Conservation (phyloP, 64 coral and sea anemone genomes). For the Catalaphyllia jardinei region DNA sequence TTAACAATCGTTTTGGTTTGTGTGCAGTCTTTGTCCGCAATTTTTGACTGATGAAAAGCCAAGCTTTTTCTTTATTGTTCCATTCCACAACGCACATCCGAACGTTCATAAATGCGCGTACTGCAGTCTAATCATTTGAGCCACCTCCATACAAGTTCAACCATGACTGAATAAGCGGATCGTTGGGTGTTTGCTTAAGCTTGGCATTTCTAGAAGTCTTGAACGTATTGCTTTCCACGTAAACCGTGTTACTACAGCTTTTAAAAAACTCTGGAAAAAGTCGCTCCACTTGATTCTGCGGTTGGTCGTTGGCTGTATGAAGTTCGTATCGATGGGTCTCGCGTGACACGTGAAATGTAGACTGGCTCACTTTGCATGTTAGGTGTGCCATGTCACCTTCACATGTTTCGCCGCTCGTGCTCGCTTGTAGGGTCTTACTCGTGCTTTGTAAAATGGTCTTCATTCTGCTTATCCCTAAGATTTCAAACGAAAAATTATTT, state of each 20-base stretch:
- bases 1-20: too few relatives aligned
- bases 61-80: not conserved
- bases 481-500: not conserved
- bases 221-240: not conserved
- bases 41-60: too few relatives aligned
- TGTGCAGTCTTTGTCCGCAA: too few relatives aligned
- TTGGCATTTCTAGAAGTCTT: not conserved
- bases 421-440: not conserved
- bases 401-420: not conserved
- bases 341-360: not conserved
- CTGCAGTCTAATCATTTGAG: not conserved
- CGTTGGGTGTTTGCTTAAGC: not conserved
- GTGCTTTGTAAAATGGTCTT: not conserved
- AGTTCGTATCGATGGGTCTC: not conserved
- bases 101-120: not conserved
- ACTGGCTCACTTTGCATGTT: not conserved
- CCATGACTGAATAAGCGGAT: constrained; percentile 19
- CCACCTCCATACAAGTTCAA: constrained; percentile 9
- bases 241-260: not conserved
- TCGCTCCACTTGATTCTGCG: not conserved
- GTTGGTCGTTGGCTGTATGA: not conserved
- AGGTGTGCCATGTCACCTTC: not conserved
- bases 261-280: constrained; percentile 15
- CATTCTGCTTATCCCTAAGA: not conserved
- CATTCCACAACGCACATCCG: not conserved